Conservation (phyloP, 2,113 vertebrate species). For the Butorides virescens region DNA sequence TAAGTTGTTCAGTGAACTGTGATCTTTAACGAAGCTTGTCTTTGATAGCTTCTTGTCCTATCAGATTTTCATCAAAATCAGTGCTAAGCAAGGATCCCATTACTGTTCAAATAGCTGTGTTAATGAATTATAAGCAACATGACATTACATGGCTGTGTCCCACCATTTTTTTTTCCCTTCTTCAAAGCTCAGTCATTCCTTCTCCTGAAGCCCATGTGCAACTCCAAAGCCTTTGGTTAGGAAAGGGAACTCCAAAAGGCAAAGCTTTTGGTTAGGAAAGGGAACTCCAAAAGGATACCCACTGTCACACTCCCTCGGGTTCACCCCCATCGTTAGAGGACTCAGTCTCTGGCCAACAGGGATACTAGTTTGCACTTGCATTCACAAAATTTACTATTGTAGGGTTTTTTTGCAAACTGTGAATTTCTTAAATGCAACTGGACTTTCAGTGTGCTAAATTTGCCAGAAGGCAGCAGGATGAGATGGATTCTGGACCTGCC, state of each 20-base stretch:
- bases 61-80: constrained; percentile 31
- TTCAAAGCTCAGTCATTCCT: neutral
- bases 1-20: constrained; percentile 54
- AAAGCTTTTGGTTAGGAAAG: neutral
- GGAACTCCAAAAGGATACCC: neutral
- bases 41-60: constrained; percentile 44
- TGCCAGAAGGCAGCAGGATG: neutral
- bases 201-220: neutral
- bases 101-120: neutral
- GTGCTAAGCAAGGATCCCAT: neutral
- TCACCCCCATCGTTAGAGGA: neutral
- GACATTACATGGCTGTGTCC: neutral
- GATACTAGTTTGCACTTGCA: neutral
- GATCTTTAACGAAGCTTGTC: constrained; percentile 39
- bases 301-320: neutral
- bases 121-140: neutral
- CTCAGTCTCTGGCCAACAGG: neutral
- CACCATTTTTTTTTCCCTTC: neutral
- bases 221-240: neutral
- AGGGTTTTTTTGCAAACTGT: neutral
- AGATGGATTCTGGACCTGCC: neutral
- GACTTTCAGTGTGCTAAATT: neutral
- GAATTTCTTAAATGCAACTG: neutral
- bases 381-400: neutral
- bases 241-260: neutral